These are phyloP conservation scores for Deroptyus accipitrinus DNA, from an alignment of 2,113 vertebrate species.

Conservation along the genomic window DNA sequence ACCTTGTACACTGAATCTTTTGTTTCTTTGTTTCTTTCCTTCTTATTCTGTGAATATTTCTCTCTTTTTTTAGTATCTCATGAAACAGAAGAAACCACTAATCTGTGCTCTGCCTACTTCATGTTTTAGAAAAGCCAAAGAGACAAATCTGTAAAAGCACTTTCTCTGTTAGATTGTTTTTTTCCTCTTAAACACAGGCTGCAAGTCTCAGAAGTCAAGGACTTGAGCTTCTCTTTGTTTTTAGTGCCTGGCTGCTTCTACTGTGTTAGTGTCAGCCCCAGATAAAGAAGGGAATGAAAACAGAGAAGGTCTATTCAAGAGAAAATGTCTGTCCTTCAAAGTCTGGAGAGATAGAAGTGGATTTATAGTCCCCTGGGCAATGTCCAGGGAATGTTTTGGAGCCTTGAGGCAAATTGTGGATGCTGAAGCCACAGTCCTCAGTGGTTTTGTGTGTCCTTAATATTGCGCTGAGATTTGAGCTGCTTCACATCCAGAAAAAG, in stretches of 20 bases:
- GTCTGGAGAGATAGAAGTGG: conserved; percentile 29
- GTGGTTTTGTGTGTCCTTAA: not conserved
- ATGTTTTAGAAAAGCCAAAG: conserved; percentile 31
- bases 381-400: conserved; percentile 38
- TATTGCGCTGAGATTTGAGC: not conserved
- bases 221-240: conserved; percentile 52
- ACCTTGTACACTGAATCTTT: not conserved
- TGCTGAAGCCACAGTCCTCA: not conserved
- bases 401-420: conserved; percentile 16
- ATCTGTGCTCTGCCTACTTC: conserved; percentile 25
- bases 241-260: conserved; percentile 45
- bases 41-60: conserved; percentile 6
- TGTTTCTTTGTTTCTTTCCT: not conserved
- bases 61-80: not conserved
- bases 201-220: conserved; percentile 59
- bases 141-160: not conserved
- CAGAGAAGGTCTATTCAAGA: conserved; percentile 53
- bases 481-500: not conserved
- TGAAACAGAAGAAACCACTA: not conserved
- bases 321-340: conserved; percentile 52
- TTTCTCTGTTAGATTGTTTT: not conserved
- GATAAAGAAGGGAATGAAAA: conserved; percentile 62
- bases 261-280: conserved; percentile 28
- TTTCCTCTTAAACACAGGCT: conserved; percentile 36
- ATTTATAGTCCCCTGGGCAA: conserved; percentile 39